Evolutionary conservation across 2,888 invertebrate genomes (phyloP).

Genomic region (Pammene fasciana): DNA sequence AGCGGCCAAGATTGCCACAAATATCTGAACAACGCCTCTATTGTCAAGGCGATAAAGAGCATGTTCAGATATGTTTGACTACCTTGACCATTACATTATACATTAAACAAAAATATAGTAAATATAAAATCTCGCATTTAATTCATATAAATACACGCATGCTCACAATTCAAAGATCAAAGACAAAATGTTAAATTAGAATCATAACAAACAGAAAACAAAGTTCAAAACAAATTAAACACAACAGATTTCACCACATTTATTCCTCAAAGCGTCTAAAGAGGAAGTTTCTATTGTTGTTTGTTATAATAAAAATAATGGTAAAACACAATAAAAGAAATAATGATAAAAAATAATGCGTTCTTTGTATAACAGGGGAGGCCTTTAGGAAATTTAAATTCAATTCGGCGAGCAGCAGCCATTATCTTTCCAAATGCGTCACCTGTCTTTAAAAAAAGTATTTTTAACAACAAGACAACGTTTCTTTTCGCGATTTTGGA

Average conservation of each 20-base stretch:
- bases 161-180: neutral
- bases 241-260: slow-evolving; percentile 46
- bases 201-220: slow-evolving; percentile 11
- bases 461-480: neutral
- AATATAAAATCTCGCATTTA: neutral
- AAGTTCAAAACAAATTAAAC: slow-evolving; percentile 42
- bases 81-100: no score
- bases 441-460: neutral
- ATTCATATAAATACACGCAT: neutral
- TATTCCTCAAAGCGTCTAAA: slow-evolving; percentile 47
- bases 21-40: no score
- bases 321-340: slow-evolving; percentile 60
- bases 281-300: slow-evolving; percentile 55
- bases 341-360: slow-evolving; percentile 68
- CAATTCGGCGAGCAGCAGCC: slow-evolving; percentile 48
- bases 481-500: neutral
- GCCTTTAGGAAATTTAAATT: slow-evolving; percentile 59
- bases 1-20: no score
- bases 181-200: neutral
- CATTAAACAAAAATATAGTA: neutral
- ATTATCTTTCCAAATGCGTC: slow-evolving; percentile 7
- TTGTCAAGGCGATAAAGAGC: no score
- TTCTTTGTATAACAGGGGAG: slow-evolving; percentile 49
- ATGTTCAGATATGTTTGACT: no score
- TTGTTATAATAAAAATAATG: slow-evolving; percentile 66